Evolutionary conservation across 1,140 invertebrate genomes (phyloP), one percentile per base, ranked within the genome.

Genomic region (Habropoda laboriosa): DNA sequence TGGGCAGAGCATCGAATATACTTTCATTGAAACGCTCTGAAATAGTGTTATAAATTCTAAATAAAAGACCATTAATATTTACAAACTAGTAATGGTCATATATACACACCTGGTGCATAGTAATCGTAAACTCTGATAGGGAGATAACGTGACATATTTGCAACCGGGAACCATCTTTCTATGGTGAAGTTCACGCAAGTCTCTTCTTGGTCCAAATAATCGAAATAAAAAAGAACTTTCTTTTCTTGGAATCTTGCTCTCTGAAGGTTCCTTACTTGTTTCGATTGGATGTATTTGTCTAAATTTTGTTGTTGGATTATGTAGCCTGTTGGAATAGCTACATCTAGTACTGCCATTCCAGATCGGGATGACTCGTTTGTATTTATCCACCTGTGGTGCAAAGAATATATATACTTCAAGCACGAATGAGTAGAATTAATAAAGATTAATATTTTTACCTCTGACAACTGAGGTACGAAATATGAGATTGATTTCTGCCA

Each of bases 11-110:
- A 89, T 98, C 97, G 88, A 99, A 98, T 92, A 99, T 97, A 0
- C 96, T 96, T 93, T 98, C 97, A 89, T 99, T 99, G 93, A 97
- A 99, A 60, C 98, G 96, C 92, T 99, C 98, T 98, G 94, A n/a
- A 94, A 95, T 81, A 82, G 79, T 81, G 77, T 58, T 82, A 70
- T 21, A 45, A 80, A 60, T 51, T 13, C 18, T 24, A 27, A 10
- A n/a, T 18, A 27, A 27, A 24, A 64, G 18, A 7, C n/a, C 5
- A 61, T 74, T 24, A 13, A 18, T 74, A 45, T n/a, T 40, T 32
- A 57, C 12, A 61, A 40, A 45, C 55, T 24, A n/a, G n/a, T n/a
- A n/a, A n/a, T 27, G 58, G 67, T 63, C 32, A 51, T 35, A 51
- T 75, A 32, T 78, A 81, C 91, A 93, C 93, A 98, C 97, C 97